phyloP scores from a whole-genome alignment of 37 sponge, comb jelly and placozoan species.

The Spongia lamella region DNA sequence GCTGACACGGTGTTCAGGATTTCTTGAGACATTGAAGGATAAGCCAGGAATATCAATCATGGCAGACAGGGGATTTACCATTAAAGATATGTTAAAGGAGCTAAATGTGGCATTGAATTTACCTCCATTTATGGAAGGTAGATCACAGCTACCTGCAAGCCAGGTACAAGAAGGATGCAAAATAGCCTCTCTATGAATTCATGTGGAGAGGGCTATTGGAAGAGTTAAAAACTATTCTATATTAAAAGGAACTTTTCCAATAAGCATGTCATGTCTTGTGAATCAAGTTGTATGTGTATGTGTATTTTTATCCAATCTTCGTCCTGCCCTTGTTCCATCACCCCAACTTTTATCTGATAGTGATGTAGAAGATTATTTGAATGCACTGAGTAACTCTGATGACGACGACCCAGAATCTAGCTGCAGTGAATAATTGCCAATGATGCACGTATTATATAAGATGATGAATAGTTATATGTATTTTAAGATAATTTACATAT shows the following conservation, averaged over 20 bases:
- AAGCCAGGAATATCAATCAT: background rate
- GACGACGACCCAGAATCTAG: no score
- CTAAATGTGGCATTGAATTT: constrained; percentile 17
- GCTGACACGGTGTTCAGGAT: background rate
- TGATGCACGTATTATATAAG: no score
- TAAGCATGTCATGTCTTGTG: no score
- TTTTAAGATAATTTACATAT: no score
- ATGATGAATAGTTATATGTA: no score
- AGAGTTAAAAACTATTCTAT: no score
- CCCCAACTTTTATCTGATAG: background rate
- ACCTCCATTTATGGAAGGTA: constrained; percentile 38
- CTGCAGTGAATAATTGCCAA: no score
- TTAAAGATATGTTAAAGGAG: background rate
- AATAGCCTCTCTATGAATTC: constrained; percentile 32
- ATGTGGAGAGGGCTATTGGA: constrained; percentile 50
- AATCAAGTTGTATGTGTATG: no score
- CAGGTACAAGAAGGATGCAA: constrained; percentile 27
- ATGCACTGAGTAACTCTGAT: background rate
- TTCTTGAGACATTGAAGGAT: background rate
- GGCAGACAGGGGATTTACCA: constrained; percentile 14
- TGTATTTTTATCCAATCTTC: no score
- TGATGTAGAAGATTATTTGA: constrained; percentile 24
- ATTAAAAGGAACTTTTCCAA: no score
- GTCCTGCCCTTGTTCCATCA: no score
- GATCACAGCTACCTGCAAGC: constrained; percentile 22